phyloP scores from a whole-genome alignment of 2,113 vertebrate species.

The Centropus unirufus region DNA sequence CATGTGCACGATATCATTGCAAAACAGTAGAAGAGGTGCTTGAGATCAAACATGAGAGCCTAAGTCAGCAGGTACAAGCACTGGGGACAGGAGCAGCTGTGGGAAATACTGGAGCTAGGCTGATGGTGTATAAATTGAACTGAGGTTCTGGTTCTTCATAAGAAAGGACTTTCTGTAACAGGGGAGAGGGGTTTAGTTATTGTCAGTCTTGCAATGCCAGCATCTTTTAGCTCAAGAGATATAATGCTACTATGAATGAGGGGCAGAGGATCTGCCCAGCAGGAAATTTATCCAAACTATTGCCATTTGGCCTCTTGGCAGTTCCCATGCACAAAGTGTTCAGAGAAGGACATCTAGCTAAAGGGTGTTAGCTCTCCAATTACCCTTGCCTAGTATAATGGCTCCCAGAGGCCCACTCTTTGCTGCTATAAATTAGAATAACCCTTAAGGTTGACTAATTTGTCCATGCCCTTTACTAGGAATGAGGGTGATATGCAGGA shows the following conservation, averaged over 20 bases:
- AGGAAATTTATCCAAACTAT: not conserved
- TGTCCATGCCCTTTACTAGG: conserved; percentile 37
- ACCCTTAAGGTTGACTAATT: conserved; percentile 61
- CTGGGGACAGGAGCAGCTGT: not conserved
- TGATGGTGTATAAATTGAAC: not conserved
- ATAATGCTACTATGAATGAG: not conserved
- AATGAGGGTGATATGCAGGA: not conserved
- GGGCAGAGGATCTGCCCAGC: not conserved
- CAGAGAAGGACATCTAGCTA: conserved; percentile 12
- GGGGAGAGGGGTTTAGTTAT: not conserved
- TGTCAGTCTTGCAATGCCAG: not conserved
- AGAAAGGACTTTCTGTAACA: not conserved
- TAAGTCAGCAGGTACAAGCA: not conserved
- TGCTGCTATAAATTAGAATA: conserved; percentile 51
- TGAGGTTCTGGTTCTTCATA: not conserved
- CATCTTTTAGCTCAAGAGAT: not conserved
- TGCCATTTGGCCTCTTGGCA: conserved; percentile 1
- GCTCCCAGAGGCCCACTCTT: conserved; percentile 33
- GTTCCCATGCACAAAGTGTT: not conserved
- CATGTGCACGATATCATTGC: not conserved
- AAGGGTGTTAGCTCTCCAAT: conserved; percentile 56
- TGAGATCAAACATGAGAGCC: not conserved
- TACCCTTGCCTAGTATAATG: conserved; percentile 44
- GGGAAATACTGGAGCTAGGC: not conserved
- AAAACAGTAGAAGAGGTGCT: not conserved